Evolutionary conservation across 2,888 invertebrate genomes (phyloP), one percentile per base, ranked within the genome.

Genomic region (Neocrepidodera transversa): DNA sequence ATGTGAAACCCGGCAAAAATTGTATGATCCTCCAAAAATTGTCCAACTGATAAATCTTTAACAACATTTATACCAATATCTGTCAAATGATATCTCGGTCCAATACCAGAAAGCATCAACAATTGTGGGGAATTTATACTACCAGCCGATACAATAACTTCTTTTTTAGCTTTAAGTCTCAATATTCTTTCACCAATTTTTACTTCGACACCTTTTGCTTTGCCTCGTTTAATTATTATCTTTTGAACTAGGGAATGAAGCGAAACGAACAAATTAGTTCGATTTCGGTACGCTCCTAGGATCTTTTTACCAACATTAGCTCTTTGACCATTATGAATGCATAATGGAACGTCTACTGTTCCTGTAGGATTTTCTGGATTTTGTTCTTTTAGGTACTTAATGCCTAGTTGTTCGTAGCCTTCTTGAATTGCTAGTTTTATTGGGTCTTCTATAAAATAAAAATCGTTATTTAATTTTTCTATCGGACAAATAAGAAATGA

Each of bases 291-390:
- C 75, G 79, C 68, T 81, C 82, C 51, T 3, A 93, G 76, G 73
- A 88, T 93, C 0, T 87, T 91, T 79, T 91, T 93, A 4, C 90
- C 89, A 0, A 90, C 75, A 64, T 80, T 83, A 8, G 79, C 74
- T 28, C 80, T 69, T 1, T 76, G 73, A 68, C 82, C 73, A 71
- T 80, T 72, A 68, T 77, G 60, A 71, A 81, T 69, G 8, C 70
- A 71, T 11, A 60, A 58, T 3, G 70, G 47, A 1, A 65, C 13
- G 6, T 74, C 69, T 17, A 70, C 70, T 32, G 69, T 71, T 2
- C 78, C 78, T 23, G 72, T 58, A 16, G 69, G 78, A 2, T 67
- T 66, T 8, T 68, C 58, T n/a, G 68, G 77, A 2, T 68, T 63
- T 20, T 45, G 45, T 26, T 45, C 0, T 78, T 75, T 60, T 81